Evolutionary conservation across 2,888 invertebrate genomes (phyloP).

Genomic region (Blera fallax): DNA sequence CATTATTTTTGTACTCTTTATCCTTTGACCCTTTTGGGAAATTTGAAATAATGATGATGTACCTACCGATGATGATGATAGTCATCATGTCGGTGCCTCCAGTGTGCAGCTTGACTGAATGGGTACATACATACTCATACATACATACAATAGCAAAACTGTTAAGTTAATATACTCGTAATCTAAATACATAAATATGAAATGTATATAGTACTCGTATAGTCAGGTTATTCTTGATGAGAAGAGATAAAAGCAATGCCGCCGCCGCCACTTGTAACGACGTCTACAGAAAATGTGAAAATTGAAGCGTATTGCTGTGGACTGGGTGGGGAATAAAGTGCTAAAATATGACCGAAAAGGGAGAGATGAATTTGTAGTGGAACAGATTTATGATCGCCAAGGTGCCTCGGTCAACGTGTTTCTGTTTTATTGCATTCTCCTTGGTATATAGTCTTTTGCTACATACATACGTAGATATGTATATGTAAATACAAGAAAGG

Average conservation of each 20-base stretch:
- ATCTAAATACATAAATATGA: slow-evolving; percentile 38
- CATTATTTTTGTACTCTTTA: slow-evolving; percentile 21
- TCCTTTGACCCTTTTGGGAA: slow-evolving; percentile 46
- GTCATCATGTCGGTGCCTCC: not conserved
- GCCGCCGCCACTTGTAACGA: slow-evolving; percentile 25
- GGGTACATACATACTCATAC: not conserved
- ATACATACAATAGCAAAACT: slow-evolving; percentile 6
- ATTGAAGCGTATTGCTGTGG: slow-evolving; percentile 10
- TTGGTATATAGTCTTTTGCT: not conserved
- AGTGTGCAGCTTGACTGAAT: not conserved
- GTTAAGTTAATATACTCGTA: slow-evolving; percentile 41
- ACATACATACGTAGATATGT: not conserved
- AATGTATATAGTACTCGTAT: slow-evolving; percentile 36
- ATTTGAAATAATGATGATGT: slow-evolving; percentile 31
- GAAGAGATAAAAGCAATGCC: slow-evolving; percentile 38
- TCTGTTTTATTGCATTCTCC: slow-evolving; percentile 16
- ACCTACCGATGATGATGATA: slow-evolving; percentile 2
- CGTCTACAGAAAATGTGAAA: slow-evolving; percentile 24
- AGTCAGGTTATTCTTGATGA: slow-evolving; percentile 26
- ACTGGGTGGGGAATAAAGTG: not conserved
- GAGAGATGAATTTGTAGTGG: slow-evolving; percentile 48
- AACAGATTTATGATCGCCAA: slow-evolving; percentile 37
- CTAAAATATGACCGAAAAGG: slow-evolving; percentile 25
- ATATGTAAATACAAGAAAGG: not conserved
- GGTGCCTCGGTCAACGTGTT: slow-evolving; percentile 18